Base-by-base conservation (phyloP, 1,140 invertebrate genomes). In the Microplitis mediator region DNA sequence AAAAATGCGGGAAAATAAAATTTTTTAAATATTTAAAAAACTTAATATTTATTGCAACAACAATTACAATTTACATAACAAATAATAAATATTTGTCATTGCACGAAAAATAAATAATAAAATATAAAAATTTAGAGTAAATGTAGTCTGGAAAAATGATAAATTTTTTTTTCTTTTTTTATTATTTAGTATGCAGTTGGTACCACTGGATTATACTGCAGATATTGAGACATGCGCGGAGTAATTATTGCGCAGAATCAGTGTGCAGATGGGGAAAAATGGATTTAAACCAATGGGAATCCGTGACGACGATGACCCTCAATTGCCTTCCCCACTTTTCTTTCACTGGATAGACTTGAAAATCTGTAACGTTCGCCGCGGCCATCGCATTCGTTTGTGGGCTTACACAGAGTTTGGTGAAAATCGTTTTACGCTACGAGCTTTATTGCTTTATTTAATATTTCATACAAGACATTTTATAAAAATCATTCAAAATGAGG, bases 401-500 rank as follows among this genome's bases (percentile, higher is more conserved):
- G 31, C 72, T 76, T 72, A 69, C 69, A 72, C 36, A 16, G 68
- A 36, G 72, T 56, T 64, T 70, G 75, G 67, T 69, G 64, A 67
- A 67, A 68, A 61, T 71, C 54, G 13, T 23, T 60, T 54, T 69
- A 36, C 36, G 58, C 62, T 52, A n/a, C 23, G 9, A 39, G 67
- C 64, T 73, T 50, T 72, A 52, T 64, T 36, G 54, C 68, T 64
- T 67, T 67, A 58, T 67, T 58, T 50, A 34, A 32, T 58, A 58
- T 73, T 68, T 8, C 23, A 72, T 32, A 51, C 45, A 72, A 67
- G 51, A 69, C 52, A 45, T 13, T 61, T 36, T 14, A 72, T 36
- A 75, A 35, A 68, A 61, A 45, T 45, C 73, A 74, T 71, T 23
- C 34, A 91, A 89, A 85, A 96, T 96, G 95, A 91, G 94, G 86